A percentile compares a stretch with the other conserved stretches of the same genome.
Evolutionary conservation across 1,140 invertebrate species (phyloP).

Genomic region (Pemphigus obesinymphae): DNA sequence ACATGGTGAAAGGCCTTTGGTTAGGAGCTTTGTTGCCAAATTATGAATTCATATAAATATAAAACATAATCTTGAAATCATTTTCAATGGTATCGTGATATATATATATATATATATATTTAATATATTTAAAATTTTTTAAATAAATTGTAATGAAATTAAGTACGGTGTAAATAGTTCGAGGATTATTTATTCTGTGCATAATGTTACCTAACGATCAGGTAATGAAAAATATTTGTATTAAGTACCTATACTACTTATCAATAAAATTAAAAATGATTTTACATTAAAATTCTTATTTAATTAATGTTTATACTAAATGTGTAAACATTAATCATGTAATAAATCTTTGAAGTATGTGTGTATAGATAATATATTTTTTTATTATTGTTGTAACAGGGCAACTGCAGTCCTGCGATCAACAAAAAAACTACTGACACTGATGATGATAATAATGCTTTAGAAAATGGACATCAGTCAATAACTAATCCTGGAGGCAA

Average conservation of each 20-base stretch:
- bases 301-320: neutral
- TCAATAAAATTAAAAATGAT: too few relatives aligned
- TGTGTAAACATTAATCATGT: too few relatives aligned
- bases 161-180: neutral
- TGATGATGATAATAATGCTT: slow-evolving; percentile 23
- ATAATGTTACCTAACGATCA: slow-evolving; percentile 43
- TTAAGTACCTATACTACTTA: neutral
- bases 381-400: neutral
- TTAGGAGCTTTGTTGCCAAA: slow-evolving; percentile 26
- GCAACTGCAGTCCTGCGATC: slow-evolving; percentile 19
- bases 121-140: neutral
- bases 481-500: slow-evolving; percentile 27
- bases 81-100: neutral
- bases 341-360: too few relatives aligned
- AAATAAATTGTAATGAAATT: neutral
- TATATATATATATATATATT: neutral
- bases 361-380: too few relatives aligned
- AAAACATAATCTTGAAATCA: neutral
- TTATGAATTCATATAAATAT: too few relatives aligned
- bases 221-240: slow-evolving; percentile 24
- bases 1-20: slow-evolving; percentile 5
- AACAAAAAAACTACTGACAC: slow-evolving; percentile 11
- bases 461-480: slow-evolving; percentile 30
- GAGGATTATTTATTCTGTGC: neutral
- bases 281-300: neutral